Percentiles rank a stretch among this genome's conserved stretches.
phyloP scores from a whole-genome alignment of 2,113 vertebrate species.

The Mus musculus region DNA sequence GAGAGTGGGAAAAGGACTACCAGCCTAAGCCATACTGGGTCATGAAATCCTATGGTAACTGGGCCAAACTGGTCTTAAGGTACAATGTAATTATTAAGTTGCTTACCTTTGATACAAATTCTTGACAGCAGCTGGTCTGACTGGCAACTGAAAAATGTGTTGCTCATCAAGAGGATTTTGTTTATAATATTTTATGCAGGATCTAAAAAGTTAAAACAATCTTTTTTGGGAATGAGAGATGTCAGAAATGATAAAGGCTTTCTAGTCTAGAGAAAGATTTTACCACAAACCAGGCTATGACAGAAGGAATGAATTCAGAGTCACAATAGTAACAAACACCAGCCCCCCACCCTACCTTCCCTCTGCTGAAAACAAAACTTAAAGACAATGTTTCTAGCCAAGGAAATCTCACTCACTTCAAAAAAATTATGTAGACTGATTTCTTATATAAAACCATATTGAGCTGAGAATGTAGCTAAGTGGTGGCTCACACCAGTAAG shows the following conservation, averaged over 20 bases:
- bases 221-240: background rate
- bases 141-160: constrained; percentile 93
- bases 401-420: background rate
- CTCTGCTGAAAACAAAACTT: background rate
- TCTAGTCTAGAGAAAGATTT: background rate
- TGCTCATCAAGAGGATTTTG: constrained; percentile 92
- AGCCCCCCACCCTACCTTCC: background rate
- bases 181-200: constrained; percentile 95
- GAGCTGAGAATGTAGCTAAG: background rate
- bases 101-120: constrained; percentile 94
- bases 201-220: constrained; percentile 85
- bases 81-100: background rate
- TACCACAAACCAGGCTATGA: background rate
- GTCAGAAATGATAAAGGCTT: constrained; percentile 17
- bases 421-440: background rate
- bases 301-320: background rate
- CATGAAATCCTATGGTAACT: background rate
- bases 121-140: constrained; percentile 91
- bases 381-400: background rate
- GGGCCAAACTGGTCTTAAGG: background rate
- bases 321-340: background rate
- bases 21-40: background rate
- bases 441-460: background rate
- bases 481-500: background rate
- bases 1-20: background rate